Evolutionary conservation across 2,797 vertebrate genomes (phyloP), one percentile per base, ranked within the genome.

Genomic region (Syndactyla subalaris): DNA sequence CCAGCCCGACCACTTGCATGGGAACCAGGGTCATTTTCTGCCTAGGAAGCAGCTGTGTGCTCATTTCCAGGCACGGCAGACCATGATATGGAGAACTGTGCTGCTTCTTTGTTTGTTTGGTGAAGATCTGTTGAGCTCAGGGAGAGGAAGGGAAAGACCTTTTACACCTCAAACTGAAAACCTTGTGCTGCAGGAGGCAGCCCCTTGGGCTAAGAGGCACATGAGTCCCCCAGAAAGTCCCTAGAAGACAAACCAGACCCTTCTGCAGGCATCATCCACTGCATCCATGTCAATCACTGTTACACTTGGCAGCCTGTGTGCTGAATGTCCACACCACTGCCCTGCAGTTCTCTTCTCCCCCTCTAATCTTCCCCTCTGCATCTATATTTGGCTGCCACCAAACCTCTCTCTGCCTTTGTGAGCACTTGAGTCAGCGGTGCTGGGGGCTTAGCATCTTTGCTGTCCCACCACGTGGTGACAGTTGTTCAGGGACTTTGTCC

Each of bases 271-370:
- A 48, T 26, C 32, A n/a, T 7, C 29, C 17, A 81, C 14, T 68
- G 34, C 43, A 58, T 36, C 27, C 27, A 4, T 0, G 1, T 5
- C 43, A 66, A 1, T 7, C 3, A 0, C 23, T 26, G 8, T 57
- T 51, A 23, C 4, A 1, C 32, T 67, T 54, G 30, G n/a, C 5
- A 43, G 46, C 41, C 62, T 36, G 27, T 7, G 5, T 71, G n/a
- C 34, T 76, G 49, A 38, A 45, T 41, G 21, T 21, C 59, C 45
- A 14, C 3, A 4, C 3, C 8, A 7, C 18, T 30, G 63, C 27
- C 24, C 45, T 43, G 51, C 36, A 67, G 70, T 7, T 30, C n/a
- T 54, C 68, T 67, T 54, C 68, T 67, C 17, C 45, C 41, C 32
- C 43, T 46, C 43, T 66, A 14, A 26, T 45, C 46, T 34, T 66